These are phyloP conservation scores for Lepus americanus DNA, from an alignment of 2,113 vertebrate species.

Conservation along the genomic window DNA sequence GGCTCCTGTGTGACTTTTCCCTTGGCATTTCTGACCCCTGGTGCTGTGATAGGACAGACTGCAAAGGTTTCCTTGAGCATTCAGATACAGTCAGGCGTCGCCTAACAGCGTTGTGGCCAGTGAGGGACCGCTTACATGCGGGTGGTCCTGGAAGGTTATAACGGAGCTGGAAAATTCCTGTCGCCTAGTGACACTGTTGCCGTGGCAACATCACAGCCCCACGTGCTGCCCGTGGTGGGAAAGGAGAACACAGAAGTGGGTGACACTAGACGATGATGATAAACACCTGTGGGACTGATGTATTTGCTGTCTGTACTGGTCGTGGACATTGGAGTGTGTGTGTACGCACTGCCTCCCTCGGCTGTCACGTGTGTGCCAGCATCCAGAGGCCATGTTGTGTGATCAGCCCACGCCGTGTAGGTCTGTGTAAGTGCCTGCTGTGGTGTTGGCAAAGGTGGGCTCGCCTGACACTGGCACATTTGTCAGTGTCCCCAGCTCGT, in stretches of 20 bases:
- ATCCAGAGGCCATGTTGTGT: background rate
- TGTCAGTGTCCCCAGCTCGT: background rate
- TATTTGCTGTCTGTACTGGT: background rate
- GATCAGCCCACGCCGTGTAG: background rate
- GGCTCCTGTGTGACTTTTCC: background rate
- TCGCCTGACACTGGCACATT: background rate
- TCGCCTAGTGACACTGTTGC: background rate
- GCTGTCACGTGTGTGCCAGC: too few relatives aligned
- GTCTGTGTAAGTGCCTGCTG: background rate
- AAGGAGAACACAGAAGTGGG: background rate
- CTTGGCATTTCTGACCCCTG: background rate
- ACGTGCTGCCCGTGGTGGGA: background rate
- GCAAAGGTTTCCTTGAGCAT: constrained; percentile 20
- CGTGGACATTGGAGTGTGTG: background rate
- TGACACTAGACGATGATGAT: background rate
- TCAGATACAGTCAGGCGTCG: background rate
- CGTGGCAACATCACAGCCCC: background rate
- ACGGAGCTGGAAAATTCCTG: background rate
- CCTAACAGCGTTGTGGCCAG: background rate
- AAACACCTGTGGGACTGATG: background rate
- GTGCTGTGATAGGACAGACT: background rate
- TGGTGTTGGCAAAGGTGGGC: background rate
- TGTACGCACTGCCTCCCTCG: too few relatives aligned
- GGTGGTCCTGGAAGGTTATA: background rate
- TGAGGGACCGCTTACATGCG: too few relatives aligned